Evolutionary conservation across 2,797 vertebrate genomes (phyloP).

Genomic region (Basileuterus tristriatus): DNA sequence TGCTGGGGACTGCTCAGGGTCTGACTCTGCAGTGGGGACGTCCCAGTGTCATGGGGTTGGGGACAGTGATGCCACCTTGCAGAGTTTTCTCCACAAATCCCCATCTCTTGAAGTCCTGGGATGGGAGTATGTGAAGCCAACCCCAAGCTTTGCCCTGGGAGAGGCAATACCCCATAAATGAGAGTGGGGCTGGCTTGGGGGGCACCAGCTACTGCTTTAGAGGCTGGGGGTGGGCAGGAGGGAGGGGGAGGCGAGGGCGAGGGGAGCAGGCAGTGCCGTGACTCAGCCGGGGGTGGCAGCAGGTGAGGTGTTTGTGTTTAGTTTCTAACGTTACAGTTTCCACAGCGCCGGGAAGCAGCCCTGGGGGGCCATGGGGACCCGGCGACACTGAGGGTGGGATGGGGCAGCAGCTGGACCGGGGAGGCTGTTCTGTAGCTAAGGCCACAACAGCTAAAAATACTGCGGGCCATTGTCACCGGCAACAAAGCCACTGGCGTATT

Average conservation of each 20-base stretch:
- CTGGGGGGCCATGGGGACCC: background rate
- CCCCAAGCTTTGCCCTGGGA: background rate
- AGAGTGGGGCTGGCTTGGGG: background rate
- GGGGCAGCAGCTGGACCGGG: background rate
- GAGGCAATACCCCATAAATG: background rate
- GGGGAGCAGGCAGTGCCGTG: background rate
- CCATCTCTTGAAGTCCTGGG: background rate
- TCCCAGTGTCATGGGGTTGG: fast-evolving
- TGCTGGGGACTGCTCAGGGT: fast-evolving
- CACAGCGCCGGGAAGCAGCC: conserved; percentile 25
- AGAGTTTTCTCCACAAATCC: background rate
- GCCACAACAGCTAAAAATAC: conserved; percentile 55
- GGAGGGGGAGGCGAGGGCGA: background rate
- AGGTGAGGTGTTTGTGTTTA: conserved; percentile 43
- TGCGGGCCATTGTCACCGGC: background rate
- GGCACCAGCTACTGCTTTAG: background rate
- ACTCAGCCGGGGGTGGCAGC: conserved; percentile 51
- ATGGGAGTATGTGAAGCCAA: background rate
- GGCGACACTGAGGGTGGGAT: background rate
- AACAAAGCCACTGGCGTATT: conserved; percentile 49
- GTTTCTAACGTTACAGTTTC: conserved; percentile 61
- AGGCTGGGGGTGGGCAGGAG: background rate
- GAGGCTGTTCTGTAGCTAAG: background rate
- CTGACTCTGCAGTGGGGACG: fast-evolving
- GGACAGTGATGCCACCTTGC: background rate